These are phyloP conservation scores for Sylvia atricapilla DNA, from an alignment of 2,113 vertebrate genomes.

Conservation along the genomic window DNA sequence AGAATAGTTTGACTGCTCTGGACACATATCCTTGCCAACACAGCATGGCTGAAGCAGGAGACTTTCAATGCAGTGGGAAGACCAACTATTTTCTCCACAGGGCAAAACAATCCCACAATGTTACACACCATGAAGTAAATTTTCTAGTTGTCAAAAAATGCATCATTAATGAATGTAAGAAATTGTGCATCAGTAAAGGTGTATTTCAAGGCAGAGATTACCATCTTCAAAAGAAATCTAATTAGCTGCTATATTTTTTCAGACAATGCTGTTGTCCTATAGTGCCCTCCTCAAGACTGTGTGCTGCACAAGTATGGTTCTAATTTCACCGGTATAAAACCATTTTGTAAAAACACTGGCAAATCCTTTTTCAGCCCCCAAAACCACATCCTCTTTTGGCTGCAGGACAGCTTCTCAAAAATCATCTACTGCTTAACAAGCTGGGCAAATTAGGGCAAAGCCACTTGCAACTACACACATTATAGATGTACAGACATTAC, in stretches of 20 bases:
- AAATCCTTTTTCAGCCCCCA: not conserved
- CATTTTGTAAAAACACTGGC: not conserved
- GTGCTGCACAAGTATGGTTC: not conserved
- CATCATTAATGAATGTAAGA: not conserved
- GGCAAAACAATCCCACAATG: not conserved
- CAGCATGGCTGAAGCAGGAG: conserved; percentile 17
- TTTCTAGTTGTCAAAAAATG: not conserved
- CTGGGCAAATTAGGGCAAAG: not conserved
- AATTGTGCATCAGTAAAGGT: not conserved
- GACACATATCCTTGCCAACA: not conserved
- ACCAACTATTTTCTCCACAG: not conserved
- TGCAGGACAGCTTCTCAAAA: conserved; percentile 1
- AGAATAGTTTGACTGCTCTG: conserved; percentile 39
- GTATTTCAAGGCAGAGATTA: not conserved
- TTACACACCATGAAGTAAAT: not conserved
- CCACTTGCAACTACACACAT: not conserved
- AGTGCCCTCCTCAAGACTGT: not conserved
- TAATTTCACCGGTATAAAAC: not conserved
- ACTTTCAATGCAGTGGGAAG: not conserved
- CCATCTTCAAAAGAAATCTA: not conserved
- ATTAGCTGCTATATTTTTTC: not conserved
- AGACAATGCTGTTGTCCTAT: not conserved
- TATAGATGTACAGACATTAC: not conserved
- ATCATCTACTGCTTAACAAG: not conserved
- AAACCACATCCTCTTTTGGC: conserved; percentile 52